phyloP scores from a whole-genome alignment of 2,113 vertebrate species.

The Patagioenas fasciata region DNA sequence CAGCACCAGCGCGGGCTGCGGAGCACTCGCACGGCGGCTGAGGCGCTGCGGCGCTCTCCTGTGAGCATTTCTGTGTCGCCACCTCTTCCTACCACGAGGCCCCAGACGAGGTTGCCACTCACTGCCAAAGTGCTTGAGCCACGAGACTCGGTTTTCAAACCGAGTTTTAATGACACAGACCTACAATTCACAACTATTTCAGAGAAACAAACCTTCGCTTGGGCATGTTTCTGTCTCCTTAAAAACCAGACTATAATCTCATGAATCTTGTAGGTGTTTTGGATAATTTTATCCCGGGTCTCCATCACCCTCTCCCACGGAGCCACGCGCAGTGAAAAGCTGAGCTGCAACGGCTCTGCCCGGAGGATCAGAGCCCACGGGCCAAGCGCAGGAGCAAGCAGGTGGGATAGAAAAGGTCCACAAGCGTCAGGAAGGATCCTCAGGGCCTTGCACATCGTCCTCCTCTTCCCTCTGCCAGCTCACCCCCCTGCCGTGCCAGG shows the following conservation, averaged over 20 bases:
- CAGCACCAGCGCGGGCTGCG: rapidly evolving
- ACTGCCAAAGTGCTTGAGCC: rapidly evolving
- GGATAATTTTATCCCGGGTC: conserved; percentile 21
- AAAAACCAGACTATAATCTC: not conserved
- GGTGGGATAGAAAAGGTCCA: rapidly evolving
- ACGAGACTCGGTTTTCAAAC: rapidly evolving
- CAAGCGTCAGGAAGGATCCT: not conserved
- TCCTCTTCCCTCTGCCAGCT: not conserved
- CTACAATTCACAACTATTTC: not conserved
- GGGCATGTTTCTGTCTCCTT: not conserved
- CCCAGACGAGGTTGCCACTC: rapidly evolving
- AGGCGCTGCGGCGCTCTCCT: rapidly evolving
- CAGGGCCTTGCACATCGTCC: rapidly evolving
- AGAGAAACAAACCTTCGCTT: not conserved
- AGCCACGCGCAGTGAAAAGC: not conserved
- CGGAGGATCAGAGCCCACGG: rapidly evolving
- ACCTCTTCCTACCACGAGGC: rapidly evolving
- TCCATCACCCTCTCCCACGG: not conserved
- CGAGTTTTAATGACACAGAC: not conserved
- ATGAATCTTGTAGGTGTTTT: not conserved
- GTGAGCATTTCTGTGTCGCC: not conserved
- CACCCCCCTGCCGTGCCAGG: too few species aligned
- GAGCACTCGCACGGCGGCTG: not conserved
- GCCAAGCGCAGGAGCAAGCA: not conserved
- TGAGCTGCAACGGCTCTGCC: not conserved